phyloP scores from a whole-genome alignment of 2,888 invertebrate genomes.

The Catotricha subobsoleta region DNA sequence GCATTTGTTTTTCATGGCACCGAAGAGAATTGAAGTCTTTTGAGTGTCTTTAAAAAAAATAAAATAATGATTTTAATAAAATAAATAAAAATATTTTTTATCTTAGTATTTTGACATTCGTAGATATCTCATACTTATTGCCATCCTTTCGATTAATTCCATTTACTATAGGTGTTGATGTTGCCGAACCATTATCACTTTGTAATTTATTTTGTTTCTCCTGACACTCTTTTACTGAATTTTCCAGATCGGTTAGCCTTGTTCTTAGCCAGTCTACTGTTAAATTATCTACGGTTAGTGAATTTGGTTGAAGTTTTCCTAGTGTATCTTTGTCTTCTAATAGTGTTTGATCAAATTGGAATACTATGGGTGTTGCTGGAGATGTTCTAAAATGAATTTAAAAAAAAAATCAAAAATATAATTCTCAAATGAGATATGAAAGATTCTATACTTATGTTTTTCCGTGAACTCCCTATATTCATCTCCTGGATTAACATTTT shows the following conservation, averaged over 20 bases:
- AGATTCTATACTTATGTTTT: constrained; percentile 57
- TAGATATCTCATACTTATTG: constrained; percentile 20
- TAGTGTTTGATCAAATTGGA: constrained; percentile 73
- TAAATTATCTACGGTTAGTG: constrained; percentile 78
- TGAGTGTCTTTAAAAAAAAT: constrained; percentile 21
- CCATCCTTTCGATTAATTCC: constrained; percentile 29
- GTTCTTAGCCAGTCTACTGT: constrained; percentile 79
- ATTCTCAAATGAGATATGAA: neutral
- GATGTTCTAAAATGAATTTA: constrained; percentile 45
- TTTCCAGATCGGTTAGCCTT: constrained; percentile 58
- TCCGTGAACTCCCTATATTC: constrained; percentile 81
- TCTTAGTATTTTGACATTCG: neutral
- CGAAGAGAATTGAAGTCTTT: constrained; percentile 64
- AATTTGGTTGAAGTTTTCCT: constrained; percentile 71
- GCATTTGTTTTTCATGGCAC: constrained; percentile 68
- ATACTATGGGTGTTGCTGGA: constrained; percentile 55
- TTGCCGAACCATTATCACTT: constrained; percentile 21
- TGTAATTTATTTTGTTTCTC: constrained; percentile 45
- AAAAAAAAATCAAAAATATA: constrained; percentile 2
- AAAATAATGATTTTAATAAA: neutral
- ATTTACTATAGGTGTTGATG: constrained; percentile 30
- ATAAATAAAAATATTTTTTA: constrained; percentile 1
- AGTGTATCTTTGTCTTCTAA: constrained; percentile 75
- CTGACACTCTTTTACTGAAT: constrained; percentile 59
- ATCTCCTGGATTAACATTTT: constrained; percentile 61